Conservation (phyloP, 2,888 invertebrate genomes). For the Clostera curtula region DNA sequence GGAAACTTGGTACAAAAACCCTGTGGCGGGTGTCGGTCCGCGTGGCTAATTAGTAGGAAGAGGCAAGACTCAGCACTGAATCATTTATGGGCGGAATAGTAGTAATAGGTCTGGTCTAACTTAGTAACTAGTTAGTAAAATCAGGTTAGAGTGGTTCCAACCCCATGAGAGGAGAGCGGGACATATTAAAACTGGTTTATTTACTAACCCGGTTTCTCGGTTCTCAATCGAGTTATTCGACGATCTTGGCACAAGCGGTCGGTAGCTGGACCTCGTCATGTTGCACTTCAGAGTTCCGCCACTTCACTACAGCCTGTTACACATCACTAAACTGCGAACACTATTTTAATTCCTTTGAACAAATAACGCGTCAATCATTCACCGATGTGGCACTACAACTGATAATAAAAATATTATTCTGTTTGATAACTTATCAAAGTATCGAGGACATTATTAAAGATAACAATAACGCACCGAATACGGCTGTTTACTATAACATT, state of each 20-base stretch:
- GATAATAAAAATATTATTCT: constrained; percentile 43
- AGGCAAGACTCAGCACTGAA: too few relatives aligned
- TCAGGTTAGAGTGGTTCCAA: too few relatives aligned
- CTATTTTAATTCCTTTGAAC: constrained; percentile 39
- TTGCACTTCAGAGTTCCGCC: not conserved
- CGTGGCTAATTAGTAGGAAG: too few relatives aligned
- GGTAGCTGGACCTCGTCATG: constrained; percentile 65
- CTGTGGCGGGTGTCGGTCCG: too few relatives aligned
- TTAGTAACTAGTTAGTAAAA: too few relatives aligned
- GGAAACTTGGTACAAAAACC: too few relatives aligned
- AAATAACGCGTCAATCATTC: constrained; percentile 38
- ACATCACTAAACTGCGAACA: constrained; percentile 13
- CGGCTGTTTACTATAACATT: constrained; percentile 37
- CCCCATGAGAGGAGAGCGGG: too few relatives aligned
- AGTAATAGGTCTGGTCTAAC: too few relatives aligned
- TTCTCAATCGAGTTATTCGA: constrained; percentile 56
- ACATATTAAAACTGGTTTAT: too few relatives aligned
- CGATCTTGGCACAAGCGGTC: constrained; percentile 58
- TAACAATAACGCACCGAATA: constrained; percentile 33
- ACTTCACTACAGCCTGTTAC: constrained; percentile 9
- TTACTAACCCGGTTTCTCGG: constrained; percentile 55
- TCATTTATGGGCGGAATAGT: too few relatives aligned
- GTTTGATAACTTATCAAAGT: constrained; percentile 42
- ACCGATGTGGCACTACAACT: constrained; percentile 41
- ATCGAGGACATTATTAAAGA: constrained; percentile 31